Conservation (phyloP, 2,888 invertebrate genomes). For the Silvanus unidentatus region DNA sequence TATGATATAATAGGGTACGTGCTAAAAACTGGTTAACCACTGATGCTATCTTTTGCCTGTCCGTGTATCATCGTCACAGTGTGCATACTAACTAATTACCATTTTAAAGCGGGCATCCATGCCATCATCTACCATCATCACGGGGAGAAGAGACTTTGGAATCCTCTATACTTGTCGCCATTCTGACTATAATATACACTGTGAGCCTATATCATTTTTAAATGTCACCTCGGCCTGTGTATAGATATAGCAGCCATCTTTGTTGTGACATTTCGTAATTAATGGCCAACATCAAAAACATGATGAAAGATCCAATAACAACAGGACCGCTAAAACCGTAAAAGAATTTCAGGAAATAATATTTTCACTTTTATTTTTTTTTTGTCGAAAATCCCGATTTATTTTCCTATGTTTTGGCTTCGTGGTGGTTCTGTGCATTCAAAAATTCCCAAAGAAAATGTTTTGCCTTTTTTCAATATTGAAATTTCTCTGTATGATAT, state of each 20-base stretch:
- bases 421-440: no score
- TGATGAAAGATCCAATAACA: neutral
- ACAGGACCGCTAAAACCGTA: no score
- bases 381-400: no score
- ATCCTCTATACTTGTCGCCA: conserved; percentile 7
- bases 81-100: conserved; percentile 14
- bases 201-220: conserved; percentile 35
- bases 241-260: conserved; percentile 34
- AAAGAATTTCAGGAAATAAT: no score
- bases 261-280: conserved; percentile 35
- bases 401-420: no score
- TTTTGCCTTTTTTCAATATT: no score
- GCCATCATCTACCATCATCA: neutral
- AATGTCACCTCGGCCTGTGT: conserved; percentile 30
- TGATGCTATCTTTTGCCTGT: conserved; percentile 12
- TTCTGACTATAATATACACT: conserved; percentile 17
- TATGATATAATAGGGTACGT: conserved; percentile 7
- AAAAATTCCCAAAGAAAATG: no score
- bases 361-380: no score
- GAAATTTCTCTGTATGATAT: no score
- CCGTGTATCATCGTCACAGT: conserved; percentile 13
- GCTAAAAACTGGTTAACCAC: conserved; percentile 11
- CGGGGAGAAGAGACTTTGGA: no score
- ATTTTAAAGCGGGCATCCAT: neutral
- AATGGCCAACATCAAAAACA: conserved; percentile 25